Conservation (phyloP, 2,888 invertebrate species). For the Diarsia mendica region DNA sequence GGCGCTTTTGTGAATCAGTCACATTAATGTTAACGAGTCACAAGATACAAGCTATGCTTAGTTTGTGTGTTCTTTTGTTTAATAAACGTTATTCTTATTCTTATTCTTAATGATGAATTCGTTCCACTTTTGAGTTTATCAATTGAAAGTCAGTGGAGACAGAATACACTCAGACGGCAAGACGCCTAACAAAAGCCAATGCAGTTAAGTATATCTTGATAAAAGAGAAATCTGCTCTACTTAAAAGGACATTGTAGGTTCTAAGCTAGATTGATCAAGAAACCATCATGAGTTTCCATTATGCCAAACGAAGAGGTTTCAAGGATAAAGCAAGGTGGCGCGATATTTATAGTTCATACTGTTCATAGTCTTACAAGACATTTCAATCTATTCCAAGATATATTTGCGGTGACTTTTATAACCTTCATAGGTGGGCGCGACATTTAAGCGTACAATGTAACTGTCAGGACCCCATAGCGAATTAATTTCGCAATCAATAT, state of each 20-base stretch:
- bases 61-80: no score
- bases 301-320: background rate
- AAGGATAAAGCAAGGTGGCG: background rate
- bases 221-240: background rate
- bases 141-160: conserved; percentile 12
- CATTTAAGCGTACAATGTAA: conserved; percentile 52
- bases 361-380: background rate
- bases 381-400: conserved; percentile 27
- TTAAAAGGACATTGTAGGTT: background rate
- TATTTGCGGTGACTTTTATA: conserved; percentile 25
- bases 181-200: background rate
- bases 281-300: background rate
- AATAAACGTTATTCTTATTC: no score
- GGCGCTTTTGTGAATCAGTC: conserved; percentile 37
- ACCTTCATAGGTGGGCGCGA: conserved; percentile 60
- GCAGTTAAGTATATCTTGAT: background rate
- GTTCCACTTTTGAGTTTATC: conserved; percentile 20
- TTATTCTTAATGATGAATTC: conserved; percentile 17
- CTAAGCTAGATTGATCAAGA: background rate
- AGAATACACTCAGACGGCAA: background rate
- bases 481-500: conserved; percentile 73
- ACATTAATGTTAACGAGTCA: no score
- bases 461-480: conserved; percentile 40
- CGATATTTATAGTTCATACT: conserved; percentile 8
- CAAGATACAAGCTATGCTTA: no score